Conservation (phyloP, 30 jellyfish, hydroid and myxozoan genomes). For the Euphysa ruthae region DNA sequence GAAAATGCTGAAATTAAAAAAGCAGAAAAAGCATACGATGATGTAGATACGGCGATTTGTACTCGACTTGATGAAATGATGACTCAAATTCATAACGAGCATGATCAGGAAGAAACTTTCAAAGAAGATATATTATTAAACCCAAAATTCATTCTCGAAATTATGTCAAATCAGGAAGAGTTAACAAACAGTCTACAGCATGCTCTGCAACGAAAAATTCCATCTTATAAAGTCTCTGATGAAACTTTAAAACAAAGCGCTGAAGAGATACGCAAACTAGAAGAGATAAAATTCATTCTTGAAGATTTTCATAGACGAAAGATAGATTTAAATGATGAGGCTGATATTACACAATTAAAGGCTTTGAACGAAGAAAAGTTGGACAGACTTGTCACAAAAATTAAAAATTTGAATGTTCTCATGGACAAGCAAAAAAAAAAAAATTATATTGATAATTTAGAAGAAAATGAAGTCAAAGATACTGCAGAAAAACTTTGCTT, state of each 20-base stretch:
- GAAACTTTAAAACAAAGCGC: not conserved
- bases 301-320: conserved; percentile 5
- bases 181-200: not conserved
- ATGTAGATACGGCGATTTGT: conserved; percentile 2
- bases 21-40: conserved; percentile 1
- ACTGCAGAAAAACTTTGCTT: too few species aligned
- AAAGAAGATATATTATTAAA: not conserved
- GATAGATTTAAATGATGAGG: conserved; percentile 3
- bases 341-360: conserved; percentile 14
- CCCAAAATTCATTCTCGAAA: not conserved
- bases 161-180: not conserved
- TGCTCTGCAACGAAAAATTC: not conserved
- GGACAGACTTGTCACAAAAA: conserved; percentile 22
- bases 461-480: too few species aligned
- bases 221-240: not conserved
- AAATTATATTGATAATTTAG: too few species aligned
- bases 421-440: not conserved
- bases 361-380: conserved; percentile 34
- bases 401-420: not conserved
- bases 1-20: not conserved
- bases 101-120: not conserved
- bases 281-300: conserved; percentile 8
- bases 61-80: not conserved
- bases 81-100: not conserved
- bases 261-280: not conserved